Conservation (phyloP, 1,140 invertebrate species). For the Penaeus vannamei region DNA sequence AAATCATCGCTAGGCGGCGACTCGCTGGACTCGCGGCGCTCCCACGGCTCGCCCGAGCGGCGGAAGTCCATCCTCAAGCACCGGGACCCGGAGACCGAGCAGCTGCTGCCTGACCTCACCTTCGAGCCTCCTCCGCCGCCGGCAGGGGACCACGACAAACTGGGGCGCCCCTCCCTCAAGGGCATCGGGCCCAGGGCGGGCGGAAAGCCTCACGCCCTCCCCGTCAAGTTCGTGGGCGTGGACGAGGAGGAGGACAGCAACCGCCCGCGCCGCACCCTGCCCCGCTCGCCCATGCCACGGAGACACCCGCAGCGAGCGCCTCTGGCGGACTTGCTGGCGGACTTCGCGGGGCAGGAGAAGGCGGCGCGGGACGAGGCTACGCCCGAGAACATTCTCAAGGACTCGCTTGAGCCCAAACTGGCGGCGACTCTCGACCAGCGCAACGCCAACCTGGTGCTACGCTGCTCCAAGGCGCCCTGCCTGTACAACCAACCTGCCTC, state of each 20-base stretch:
- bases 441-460: constrained; percentile 68
- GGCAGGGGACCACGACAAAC: constrained; percentile 46
- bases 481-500: constrained; percentile 71
- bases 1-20: constrained; percentile 82
- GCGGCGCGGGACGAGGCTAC: constrained; percentile 72
- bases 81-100: constrained; percentile 82
- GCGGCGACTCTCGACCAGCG: constrained; percentile 64
- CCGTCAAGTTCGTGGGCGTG: constrained; percentile 72
- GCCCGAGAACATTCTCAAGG: constrained; percentile 68
- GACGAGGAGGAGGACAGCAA: constrained; percentile 67
- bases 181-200: constrained; percentile 66
- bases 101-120: constrained; percentile 78
- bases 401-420: constrained; percentile 63
- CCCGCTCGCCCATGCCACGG: constrained; percentile 61
- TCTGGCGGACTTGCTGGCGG: constrained; percentile 63
- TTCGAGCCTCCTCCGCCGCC: constrained; percentile 54
- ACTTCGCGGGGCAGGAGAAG: constrained; percentile 72
- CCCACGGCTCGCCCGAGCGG: constrained; percentile 77
- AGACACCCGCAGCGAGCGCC: constrained; percentile 52
- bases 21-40: constrained; percentile 79
- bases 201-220: constrained; percentile 70
- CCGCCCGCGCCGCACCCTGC: constrained; percentile 61
- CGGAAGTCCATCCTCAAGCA: constrained; percentile 85
- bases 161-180: constrained; percentile 58
- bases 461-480: constrained; percentile 64